phyloP scores from a whole-genome alignment of 2,888 invertebrate genomes.

The Serripes groenlandicus region DNA sequence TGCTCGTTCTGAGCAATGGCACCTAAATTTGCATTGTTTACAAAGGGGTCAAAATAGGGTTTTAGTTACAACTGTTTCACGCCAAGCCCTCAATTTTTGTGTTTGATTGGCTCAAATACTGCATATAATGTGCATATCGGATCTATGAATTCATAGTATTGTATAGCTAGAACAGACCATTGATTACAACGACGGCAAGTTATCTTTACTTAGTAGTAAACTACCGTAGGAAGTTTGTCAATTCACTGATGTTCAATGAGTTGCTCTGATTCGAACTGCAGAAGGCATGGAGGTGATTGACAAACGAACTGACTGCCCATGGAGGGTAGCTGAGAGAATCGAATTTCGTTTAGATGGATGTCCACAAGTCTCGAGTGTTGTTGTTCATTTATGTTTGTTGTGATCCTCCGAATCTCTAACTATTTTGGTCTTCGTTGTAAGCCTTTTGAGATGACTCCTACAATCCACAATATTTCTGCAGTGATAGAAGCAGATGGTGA shows the following conservation, averaged over 20 bases:
- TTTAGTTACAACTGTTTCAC: no score
- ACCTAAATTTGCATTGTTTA: no score
- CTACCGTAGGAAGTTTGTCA: no score
- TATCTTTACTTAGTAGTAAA: no score
- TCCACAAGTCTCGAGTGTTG: slow-evolving; percentile 76
- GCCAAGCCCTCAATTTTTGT: no score
- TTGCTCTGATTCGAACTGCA: slow-evolving; percentile 60
- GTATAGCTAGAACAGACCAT: no score
- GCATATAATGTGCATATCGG: no score
- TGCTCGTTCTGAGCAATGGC: no score
- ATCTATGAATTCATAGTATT: no score
- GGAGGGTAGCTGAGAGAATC: slow-evolving; percentile 74
- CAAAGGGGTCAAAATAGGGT: no score
- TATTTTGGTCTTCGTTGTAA: slow-evolving; percentile 38
- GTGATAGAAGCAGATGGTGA: slow-evolving; percentile 33
- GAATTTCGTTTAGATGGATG: slow-evolving; percentile 74
- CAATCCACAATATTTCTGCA: slow-evolving; percentile 34
- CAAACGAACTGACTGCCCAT: slow-evolving; percentile 73
- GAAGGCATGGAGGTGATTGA: slow-evolving; percentile 75
- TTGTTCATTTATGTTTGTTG: slow-evolving; percentile 36
- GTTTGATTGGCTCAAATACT: no score
- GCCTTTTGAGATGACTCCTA: slow-evolving; percentile 26
- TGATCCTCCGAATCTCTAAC: not conserved
- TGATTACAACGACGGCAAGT: no score
- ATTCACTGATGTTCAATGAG: slow-evolving; percentile 2